A percentile compares a stretch with the other conserved stretches of the same genome.
Evolutionary conservation across 2,113 vertebrate species (phyloP).

Genomic region (Lethenteron reissneri): DNA sequence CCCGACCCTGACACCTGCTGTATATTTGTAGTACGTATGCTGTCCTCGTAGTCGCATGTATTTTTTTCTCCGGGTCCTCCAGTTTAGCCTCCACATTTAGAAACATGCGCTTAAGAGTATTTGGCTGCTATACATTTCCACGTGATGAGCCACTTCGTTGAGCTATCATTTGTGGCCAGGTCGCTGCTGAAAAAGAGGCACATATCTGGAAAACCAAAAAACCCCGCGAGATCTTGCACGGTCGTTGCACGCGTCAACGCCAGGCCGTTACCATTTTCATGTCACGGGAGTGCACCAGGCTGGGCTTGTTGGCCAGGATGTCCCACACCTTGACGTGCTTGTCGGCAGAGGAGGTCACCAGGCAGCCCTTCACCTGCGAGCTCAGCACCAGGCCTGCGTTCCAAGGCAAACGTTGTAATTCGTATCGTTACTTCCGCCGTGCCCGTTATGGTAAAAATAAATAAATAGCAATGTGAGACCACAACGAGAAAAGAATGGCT

Average conservation of each 20-base stretch:
- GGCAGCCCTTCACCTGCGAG: constrained; percentile 76
- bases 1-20: too few relatives aligned
- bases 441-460: too few relatives aligned
- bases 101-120: neutral
- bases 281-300: constrained; percentile 58
- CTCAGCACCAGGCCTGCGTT: constrained; percentile 56
- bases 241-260: neutral
- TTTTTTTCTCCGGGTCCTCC: too few relatives aligned
- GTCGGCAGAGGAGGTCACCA: constrained; percentile 74
- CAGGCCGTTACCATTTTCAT: constrained; percentile 74
- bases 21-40: too few relatives aligned
- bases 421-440: too few relatives aligned
- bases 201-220: neutral
- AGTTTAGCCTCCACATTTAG: neutral
- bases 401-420: too few relatives aligned
- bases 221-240: neutral
- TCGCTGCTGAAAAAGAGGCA: neutral
- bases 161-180: neutral
- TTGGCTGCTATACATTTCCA: neutral
- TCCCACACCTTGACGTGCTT: constrained; percentile 88
- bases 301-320: constrained; percentile 63
- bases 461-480: too few relatives aligned
- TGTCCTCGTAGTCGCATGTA: too few relatives aligned
- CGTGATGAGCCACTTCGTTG: neutral
- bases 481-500: too few relatives aligned